phyloP scores from a whole-genome alignment of 2,888 invertebrate species.

The Rotaria macrura region DNA sequence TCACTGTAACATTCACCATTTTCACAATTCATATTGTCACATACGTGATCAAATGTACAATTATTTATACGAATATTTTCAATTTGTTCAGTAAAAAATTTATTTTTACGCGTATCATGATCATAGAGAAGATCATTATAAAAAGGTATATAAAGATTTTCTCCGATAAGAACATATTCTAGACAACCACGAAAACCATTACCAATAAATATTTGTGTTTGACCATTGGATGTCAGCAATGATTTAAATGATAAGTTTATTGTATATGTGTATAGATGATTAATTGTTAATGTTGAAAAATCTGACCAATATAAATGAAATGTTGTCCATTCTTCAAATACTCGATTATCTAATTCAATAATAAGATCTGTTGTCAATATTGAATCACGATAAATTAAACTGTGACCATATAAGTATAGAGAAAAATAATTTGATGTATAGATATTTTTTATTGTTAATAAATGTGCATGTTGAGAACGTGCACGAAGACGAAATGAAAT shows the following conservation, averaged over 20 bases:
- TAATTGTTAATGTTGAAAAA: neutral
- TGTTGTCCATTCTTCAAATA: neutral
- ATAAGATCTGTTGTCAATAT: neutral
- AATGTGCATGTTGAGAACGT: neutral
- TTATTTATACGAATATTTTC: slow-evolving; percentile 18
- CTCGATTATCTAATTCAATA: neutral
- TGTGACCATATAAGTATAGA: neutral
- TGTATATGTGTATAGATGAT: neutral
- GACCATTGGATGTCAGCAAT: neutral
- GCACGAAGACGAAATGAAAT: neutral
- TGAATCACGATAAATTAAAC: neutral
- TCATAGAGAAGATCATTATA: neutral
- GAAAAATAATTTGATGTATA: neutral
- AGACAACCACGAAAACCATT: slow-evolving; percentile 19
- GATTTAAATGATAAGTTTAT: neutral
- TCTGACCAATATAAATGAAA: slow-evolving; percentile 9
- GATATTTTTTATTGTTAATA: slow-evolving; percentile 2
- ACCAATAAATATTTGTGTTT: neutral
- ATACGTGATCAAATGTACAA: slow-evolving; percentile 1
- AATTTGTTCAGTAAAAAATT: neutral
- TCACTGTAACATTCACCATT: neutral
- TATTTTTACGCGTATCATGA: neutral
- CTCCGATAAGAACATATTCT: neutral
- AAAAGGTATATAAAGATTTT: slow-evolving; percentile 15
- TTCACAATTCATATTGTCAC: neutral